Conservation (phyloP, 2,888 invertebrate species). For the Euproctis similis region DNA sequence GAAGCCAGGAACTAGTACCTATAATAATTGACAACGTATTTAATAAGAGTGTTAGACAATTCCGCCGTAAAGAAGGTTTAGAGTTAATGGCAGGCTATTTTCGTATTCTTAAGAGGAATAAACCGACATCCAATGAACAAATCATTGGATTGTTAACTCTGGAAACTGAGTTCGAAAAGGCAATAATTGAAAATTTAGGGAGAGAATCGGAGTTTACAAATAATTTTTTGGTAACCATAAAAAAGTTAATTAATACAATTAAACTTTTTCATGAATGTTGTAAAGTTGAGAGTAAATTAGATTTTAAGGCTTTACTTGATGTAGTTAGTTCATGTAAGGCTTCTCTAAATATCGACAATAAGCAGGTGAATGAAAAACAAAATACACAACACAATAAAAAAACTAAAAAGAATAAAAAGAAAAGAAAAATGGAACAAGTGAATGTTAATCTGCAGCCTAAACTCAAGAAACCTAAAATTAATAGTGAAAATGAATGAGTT, state of each 20-base stretch:
- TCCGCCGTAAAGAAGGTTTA: constrained; percentile 79
- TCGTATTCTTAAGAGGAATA: constrained; percentile 71
- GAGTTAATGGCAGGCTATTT: constrained; percentile 81
- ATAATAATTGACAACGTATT: constrained; percentile 78
- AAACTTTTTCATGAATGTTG: constrained; percentile 61
- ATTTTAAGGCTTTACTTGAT: constrained; percentile 43
- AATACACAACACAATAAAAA: constrained; percentile 27
- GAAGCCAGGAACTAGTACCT: constrained; percentile 76
- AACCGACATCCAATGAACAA: constrained; percentile 43
- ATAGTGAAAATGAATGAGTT: constrained; percentile 30
- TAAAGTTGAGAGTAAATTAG: constrained; percentile 42
- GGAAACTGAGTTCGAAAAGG: constrained; percentile 63
- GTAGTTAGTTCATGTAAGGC: constrained; percentile 41
- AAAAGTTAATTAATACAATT: constrained; percentile 70
- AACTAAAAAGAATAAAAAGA: constrained; percentile 48
- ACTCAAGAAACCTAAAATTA: constrained; percentile 39
- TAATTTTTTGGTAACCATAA: constrained; percentile 73
- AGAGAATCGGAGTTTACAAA: constrained; percentile 55
- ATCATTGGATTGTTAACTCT: constrained; percentile 47
- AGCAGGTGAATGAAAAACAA: constrained; percentile 19
- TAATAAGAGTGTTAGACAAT: constrained; percentile 76
- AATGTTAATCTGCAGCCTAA: constrained; percentile 43
- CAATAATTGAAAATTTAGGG: constrained; percentile 51
- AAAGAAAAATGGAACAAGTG: constrained; percentile 40
- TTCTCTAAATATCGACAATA: constrained; percentile 33